Percentiles rank a stretch among this genome's conserved stretches.
Evolutionary conservation across 2,888 invertebrate species (phyloP).

Genomic region (Ptycholaimellus sp.): DNA sequence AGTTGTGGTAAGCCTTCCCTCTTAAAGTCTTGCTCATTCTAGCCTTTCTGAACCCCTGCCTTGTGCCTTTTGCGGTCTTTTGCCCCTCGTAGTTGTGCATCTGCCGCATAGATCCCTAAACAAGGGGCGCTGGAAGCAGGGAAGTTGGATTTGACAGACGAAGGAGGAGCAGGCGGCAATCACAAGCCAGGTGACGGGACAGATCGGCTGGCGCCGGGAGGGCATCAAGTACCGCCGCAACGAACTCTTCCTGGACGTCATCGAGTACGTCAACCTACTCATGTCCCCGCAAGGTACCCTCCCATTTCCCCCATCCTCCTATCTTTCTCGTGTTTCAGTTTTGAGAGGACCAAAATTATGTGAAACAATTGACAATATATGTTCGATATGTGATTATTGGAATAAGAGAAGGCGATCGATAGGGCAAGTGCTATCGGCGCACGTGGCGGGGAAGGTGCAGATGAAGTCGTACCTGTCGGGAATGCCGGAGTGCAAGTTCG

Average conservation of each 20-base stretch:
- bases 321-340: background rate
- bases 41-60: too few species aligned
- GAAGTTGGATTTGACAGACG: too few species aligned
- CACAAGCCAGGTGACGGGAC: conserved; percentile 54
- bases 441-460: conserved; percentile 94
- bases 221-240: conserved; percentile 92
- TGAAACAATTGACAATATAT: too few species aligned
- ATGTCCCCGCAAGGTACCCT: conserved; percentile 94
- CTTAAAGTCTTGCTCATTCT: background rate
- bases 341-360: conserved; percentile 1
- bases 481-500: conserved; percentile 99
- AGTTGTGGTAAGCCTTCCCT: background rate
- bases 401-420: too few species aligned
- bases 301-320: background rate
- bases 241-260: conserved; percentile 79
- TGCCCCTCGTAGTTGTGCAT: too few species aligned
- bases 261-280: conserved; percentile 83
- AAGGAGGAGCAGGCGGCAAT: conserved; percentile 96
- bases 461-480: conserved; percentile 99
- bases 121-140: too few species aligned
- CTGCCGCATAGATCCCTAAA: too few species aligned
- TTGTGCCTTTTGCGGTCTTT: too few species aligned
- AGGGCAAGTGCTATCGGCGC: conserved; percentile 92
- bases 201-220: conserved; percentile 83
- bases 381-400: too few species aligned